A percentile compares a stretch with the other conserved stretches of the same genome.
Conservation (phyloP, 2,113 vertebrate species). For the Orthonyx spaldingii region DNA sequence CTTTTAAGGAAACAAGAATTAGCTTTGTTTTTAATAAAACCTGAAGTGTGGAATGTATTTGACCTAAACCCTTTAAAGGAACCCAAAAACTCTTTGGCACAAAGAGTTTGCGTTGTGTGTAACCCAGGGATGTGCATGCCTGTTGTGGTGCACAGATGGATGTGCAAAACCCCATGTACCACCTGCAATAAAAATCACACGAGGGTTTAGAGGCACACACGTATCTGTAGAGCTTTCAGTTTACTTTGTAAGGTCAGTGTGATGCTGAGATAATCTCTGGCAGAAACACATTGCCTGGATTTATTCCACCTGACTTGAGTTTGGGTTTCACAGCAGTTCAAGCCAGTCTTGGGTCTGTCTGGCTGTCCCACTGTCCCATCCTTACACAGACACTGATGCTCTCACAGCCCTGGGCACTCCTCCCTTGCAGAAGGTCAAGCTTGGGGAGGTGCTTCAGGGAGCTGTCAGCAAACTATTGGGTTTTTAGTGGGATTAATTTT, state of each 20-base stretch:
- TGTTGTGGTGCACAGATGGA: not conserved
- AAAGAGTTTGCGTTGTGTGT: not conserved
- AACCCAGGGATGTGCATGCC: not conserved
- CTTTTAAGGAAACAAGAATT: not conserved
- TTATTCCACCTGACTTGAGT: not conserved
- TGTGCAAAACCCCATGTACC: not conserved
- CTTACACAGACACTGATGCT: not conserved
- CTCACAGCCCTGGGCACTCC: not conserved
- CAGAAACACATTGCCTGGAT: not conserved
- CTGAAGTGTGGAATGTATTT: not conserved
- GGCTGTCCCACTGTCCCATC: not conserved
- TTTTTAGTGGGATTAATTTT: not conserved
- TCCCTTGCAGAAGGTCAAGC: not conserved
- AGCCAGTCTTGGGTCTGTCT: not conserved
- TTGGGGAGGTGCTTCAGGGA: not conserved
- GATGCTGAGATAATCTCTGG: not conserved
- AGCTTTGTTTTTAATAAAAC: not conserved
- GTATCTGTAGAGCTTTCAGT: not conserved
- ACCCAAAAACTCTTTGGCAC: not conserved
- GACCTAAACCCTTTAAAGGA: not conserved
- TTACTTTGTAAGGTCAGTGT: not conserved
- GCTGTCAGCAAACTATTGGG: not conserved
- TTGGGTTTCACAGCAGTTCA: not conserved
- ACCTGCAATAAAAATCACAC: not conserved
- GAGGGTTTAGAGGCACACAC: rapidly evolving